These are phyloP conservation scores for Rhogogaster chlorosoma DNA, from an alignment of 2,888 invertebrate species.

Conservation along the genomic window DNA sequence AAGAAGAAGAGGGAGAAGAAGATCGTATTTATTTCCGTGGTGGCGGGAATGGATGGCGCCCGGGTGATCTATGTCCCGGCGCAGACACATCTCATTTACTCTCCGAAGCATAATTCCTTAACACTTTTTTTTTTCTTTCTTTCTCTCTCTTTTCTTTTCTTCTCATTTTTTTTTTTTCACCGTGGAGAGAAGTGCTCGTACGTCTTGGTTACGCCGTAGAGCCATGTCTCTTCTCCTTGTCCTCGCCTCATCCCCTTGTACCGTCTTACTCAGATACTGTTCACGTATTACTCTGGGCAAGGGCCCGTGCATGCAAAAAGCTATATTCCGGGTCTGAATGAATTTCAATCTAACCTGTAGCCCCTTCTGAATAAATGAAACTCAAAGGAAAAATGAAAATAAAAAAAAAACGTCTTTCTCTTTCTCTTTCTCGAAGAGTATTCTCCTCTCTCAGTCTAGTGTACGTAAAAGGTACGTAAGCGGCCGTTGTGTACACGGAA, in stretches of 20 bases:
- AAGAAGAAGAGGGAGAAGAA: constrained; percentile 54
- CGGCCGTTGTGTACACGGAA: too few species aligned
- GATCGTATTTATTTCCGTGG: constrained; percentile 75
- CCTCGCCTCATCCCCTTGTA: not conserved
- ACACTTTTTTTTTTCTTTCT: constrained; percentile 75
- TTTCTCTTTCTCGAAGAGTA: too few species aligned
- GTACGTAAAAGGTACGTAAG: too few species aligned
- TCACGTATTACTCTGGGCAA: not conserved
- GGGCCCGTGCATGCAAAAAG: too few species aligned
- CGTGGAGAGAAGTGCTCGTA: constrained; percentile 68
- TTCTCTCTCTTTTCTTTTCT: constrained; percentile 2
- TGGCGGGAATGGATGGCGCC: constrained; percentile 62
- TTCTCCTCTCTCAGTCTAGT: too few species aligned
- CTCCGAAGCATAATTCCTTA: constrained; percentile 79
- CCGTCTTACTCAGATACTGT: not conserved
- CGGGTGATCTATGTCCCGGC: constrained; percentile 65
- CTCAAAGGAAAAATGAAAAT: too few species aligned
- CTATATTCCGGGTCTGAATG: too few species aligned
- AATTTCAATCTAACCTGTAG: too few species aligned
- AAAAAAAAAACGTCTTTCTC: too few species aligned
- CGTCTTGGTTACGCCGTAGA: constrained; percentile 73
- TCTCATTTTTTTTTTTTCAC: not conserved
- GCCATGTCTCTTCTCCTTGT: constrained; percentile 57
- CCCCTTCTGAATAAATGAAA: too few species aligned
- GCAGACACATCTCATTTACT: constrained; percentile 81